Base-by-base conservation (phyloP, 1,140 invertebrate genomes). In the Sitophilus oryzae region DNA sequence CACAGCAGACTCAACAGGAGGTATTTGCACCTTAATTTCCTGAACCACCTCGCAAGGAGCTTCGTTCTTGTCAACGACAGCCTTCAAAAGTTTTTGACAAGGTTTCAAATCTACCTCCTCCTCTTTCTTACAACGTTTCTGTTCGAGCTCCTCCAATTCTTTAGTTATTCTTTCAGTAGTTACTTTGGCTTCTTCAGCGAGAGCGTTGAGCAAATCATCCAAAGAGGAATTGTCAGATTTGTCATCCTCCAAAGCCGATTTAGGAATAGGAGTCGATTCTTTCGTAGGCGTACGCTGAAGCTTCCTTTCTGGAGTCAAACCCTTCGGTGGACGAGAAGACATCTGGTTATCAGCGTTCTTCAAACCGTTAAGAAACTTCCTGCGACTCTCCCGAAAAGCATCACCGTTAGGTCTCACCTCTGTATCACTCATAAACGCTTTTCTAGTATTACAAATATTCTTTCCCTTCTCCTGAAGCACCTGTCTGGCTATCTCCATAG, bases 131-230 rank as follows among this genome's bases (percentile, higher is more conserved):
- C 6, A 18, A 3, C 47, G 10, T 6, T 41, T 38, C 1, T 49
- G 16, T 22, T 55, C 52, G 9, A 55, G 18, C 25, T 51, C 43
- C 16, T 76, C 64, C 37, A 76, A 67, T 35, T 77, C 74, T 52
- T 77, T 69, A n/a, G 73, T 75, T 36, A 80, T 63, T 48, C 77
- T 75, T 41, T 79, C 76, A 62, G 71, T 79, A 37, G 75, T 76
- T 65, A 79, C 76, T 58, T 67, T 65, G 18, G 72, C 68, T 60
- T 73, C 68, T 35, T 69, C 70, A 0, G 66, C 66, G 34, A 66
- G 52, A 6, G 64, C 59, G 25, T 63, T 67, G 15, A 71, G 41
- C 30, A 70, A 52, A 36, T 72, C 68, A 21, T 71, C 66, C 16
- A 70, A 62, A 52, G 67, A 63, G 8, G 62, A 63, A 21, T 65